phyloP scores from a whole-genome alignment of 30 jellyfish, hydroid and myxozoan genomes.

The Rhopilema esculentum region DNA sequence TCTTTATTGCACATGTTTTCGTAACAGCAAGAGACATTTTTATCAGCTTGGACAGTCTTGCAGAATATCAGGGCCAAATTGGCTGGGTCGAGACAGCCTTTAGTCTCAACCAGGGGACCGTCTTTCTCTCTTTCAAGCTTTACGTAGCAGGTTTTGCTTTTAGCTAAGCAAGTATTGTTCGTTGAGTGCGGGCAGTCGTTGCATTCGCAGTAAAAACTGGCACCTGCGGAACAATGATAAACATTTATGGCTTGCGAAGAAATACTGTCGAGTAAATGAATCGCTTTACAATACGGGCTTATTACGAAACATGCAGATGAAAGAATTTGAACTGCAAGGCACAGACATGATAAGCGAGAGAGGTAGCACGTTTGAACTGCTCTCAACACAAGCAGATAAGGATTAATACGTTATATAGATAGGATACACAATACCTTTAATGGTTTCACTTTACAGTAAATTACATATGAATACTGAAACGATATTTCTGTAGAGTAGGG shows the following conservation, averaged over 20 bases:
- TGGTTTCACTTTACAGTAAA: too few species aligned
- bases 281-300: too few species aligned
- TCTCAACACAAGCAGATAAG: too few species aligned
- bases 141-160: conserved; percentile 41
- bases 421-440: too few species aligned
- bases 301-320: too few species aligned
- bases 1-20: conserved; percentile 51
- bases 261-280: too few species aligned
- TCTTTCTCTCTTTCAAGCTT: conserved; percentile 22
- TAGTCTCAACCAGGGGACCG: conserved; percentile 26
- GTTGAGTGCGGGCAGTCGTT: conserved; percentile 61
- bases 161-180: conserved; percentile 43
- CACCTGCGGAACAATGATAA: background rate
- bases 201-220: conserved; percentile 42
- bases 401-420: too few species aligned
- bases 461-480: too few species aligned
- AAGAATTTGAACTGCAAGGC: too few species aligned
- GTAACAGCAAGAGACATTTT: conserved; percentile 61
- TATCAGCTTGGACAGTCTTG: conserved; percentile 29
- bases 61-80: conserved; percentile 38
- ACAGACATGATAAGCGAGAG: too few species aligned
- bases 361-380: too few species aligned
- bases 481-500: too few species aligned
- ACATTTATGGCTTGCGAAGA: background rate
- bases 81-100: conserved; percentile 54